A percentile compares a stretch with the other conserved stretches of the same genome.
These are phyloP conservation scores for Thamnophis sirtalis DNA, from an alignment of 2,113 vertebrate species.

Conservation along the genomic window DNA sequence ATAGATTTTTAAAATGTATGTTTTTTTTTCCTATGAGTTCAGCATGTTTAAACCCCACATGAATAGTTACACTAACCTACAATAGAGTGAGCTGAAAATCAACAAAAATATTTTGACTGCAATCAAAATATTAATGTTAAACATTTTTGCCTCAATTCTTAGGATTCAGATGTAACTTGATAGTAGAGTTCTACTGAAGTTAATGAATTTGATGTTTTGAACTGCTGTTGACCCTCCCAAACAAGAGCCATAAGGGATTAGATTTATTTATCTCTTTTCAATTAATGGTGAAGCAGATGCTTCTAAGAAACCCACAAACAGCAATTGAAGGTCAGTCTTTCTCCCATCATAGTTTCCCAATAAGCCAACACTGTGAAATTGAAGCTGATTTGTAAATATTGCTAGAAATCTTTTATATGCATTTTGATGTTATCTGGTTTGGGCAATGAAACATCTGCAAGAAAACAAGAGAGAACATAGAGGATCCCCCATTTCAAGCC, in stretches of 20 bases:
- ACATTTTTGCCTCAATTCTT: background rate
- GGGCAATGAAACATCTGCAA: background rate
- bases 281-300: background rate
- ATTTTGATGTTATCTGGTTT: background rate
- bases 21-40: background rate
- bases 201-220: background rate
- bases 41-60: background rate
- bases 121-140: background rate
- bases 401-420: background rate
- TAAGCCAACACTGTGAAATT: background rate
- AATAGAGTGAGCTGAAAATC: background rate
- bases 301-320: background rate
- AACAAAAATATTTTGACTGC: background rate
- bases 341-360: background rate
- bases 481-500: background rate
- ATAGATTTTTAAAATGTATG: background rate
- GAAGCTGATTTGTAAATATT: background rate
- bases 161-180: background rate
- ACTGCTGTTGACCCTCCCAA: background rate
- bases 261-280: background rate
- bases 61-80: background rate
- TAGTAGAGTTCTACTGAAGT: background rate
- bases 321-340: background rate
- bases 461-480: background rate
- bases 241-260: background rate